These are phyloP conservation scores for Amphipoea lucens DNA, from an alignment of 2,888 invertebrate genomes.

Conservation along the genomic window DNA sequence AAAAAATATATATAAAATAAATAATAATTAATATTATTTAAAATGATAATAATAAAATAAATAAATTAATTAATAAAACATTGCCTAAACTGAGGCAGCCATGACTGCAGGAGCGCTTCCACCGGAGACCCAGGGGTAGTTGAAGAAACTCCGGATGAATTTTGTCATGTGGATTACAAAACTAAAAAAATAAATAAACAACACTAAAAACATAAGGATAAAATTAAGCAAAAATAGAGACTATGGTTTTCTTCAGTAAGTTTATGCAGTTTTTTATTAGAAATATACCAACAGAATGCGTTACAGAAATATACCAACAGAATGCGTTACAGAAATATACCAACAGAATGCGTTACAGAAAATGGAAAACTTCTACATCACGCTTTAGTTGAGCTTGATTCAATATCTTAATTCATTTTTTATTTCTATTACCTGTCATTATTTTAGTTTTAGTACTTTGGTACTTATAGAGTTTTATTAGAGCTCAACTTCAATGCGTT, in stretches of 20 bases:
- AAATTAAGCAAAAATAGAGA: neutral
- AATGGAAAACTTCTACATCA: neutral
- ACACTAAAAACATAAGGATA: neutral
- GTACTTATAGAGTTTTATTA: neutral
- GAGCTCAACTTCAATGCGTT: neutral
- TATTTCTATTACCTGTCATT: neutral
- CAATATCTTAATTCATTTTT: neutral
- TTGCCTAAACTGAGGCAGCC: slow-evolving; percentile 18
- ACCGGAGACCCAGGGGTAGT: neutral
- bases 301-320: neutral
- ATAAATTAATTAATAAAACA: slow-evolving; percentile 1
- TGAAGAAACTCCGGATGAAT: neutral
- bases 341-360: neutral
- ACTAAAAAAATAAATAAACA: slow-evolving; percentile 20
- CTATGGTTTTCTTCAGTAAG: neutral
- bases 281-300: neutral
- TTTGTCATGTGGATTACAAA: neutral
- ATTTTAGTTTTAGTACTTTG: neutral
- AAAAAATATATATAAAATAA: neutral
- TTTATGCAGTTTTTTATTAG: no score
- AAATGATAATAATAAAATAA: neutral
- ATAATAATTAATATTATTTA: neutral
- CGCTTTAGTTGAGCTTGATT: neutral
- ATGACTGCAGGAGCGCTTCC: neutral
- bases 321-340: neutral